Conservation (phyloP, 2,888 invertebrate species). For the Pachymerium ferrugineum region DNA sequence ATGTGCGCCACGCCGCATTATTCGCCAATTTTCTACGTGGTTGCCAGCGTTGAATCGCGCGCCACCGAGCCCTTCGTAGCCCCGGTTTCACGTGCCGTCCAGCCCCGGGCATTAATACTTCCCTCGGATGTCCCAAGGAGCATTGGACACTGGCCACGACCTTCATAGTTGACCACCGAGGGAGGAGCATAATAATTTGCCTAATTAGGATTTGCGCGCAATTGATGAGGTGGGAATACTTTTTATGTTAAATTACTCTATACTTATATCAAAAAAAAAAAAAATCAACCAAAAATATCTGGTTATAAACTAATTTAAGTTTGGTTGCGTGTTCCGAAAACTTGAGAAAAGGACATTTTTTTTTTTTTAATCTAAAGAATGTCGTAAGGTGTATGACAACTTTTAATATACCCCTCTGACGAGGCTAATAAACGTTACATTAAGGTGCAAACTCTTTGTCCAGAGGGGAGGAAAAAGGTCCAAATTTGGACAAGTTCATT, state of each 20-base stretch:
- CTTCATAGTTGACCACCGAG: neutral
- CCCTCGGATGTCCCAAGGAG: neutral
- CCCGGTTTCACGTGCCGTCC: slow-evolving; percentile 9
- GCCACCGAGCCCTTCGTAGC: neutral
- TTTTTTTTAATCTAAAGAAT: neutral
- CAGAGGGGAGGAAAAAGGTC: slow-evolving; percentile 13
- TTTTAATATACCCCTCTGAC: neutral
- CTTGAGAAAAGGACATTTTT: neutral
- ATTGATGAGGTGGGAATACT: no score
- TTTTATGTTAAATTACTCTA: no score
- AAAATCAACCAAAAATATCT: no score
- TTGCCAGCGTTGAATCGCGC: slow-evolving; percentile 21
- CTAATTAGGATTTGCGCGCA: no score
- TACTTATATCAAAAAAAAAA: neutral
- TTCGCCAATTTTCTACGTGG: slow-evolving; percentile 32
- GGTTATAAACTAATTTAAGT: no score
- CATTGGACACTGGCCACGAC: neutral
- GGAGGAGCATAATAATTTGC: no score
- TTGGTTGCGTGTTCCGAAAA: no score
- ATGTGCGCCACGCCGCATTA: slow-evolving; percentile 12
- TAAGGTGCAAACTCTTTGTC: neutral
- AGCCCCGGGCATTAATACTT: neutral
- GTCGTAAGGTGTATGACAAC: neutral
- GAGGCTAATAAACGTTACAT: slow-evolving; percentile 15
- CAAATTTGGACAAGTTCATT: neutral